These are phyloP conservation scores for Eulemur rubriventer DNA, from an alignment of 2,797 vertebrate genomes.

Conservation along the genomic window DNA sequence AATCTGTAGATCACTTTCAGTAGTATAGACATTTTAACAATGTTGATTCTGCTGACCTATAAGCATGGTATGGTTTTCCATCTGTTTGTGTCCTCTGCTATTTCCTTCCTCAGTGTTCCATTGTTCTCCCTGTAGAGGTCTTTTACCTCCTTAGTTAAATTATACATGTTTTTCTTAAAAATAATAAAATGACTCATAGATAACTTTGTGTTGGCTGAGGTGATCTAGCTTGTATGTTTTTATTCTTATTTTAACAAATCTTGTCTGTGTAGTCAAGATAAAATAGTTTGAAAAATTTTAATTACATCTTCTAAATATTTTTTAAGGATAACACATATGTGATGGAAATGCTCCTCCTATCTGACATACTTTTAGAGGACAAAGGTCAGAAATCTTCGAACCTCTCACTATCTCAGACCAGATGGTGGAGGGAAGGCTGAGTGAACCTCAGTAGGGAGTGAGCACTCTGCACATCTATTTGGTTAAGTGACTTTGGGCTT, in stretches of 20 bases:
- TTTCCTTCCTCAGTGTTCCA: too few relatives aligned
- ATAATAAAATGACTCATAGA: background rate
- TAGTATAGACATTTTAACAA: too few relatives aligned
- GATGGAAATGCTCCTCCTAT: background rate
- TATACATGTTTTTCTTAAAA: background rate
- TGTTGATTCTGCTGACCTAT: too few relatives aligned
- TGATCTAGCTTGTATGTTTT: background rate
- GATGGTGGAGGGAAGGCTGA: background rate
- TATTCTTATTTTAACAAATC: background rate
- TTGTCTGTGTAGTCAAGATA: background rate
- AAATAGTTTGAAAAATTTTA: background rate
- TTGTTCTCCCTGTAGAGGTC: too few relatives aligned
- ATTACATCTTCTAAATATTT: background rate
- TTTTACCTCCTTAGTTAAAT: too few relatives aligned
- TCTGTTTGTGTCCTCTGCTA: too few relatives aligned
- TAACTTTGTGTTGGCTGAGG: background rate
- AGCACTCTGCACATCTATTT: background rate
- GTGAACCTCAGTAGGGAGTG: background rate
- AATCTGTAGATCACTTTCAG: too few relatives aligned
- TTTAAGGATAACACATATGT: background rate
- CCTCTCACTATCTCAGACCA: background rate
- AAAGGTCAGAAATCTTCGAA: background rate
- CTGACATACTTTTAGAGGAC: background rate
- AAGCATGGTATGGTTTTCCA: too few relatives aligned
- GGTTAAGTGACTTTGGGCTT: background rate